Evolutionary conservation across 2,113 vertebrate species (phyloP).

Genomic region (Propithecus coquereli): DNA sequence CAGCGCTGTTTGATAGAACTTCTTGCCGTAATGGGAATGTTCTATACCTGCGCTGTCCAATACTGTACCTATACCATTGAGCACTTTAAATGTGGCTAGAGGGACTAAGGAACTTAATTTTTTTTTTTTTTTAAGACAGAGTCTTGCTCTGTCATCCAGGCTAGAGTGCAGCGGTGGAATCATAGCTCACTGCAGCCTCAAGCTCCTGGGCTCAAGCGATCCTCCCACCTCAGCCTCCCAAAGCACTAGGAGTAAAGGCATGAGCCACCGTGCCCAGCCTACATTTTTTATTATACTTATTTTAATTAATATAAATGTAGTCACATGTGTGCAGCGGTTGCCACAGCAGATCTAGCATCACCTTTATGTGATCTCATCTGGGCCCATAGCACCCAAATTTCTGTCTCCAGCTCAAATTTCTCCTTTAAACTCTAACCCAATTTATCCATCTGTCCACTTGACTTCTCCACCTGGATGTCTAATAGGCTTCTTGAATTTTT

Average conservation of each 20-base stretch:
- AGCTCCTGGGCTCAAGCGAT: too few relatives aligned
- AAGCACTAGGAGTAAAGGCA: background rate
- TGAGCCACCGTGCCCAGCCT: background rate
- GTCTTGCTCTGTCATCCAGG: background rate
- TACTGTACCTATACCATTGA: too few relatives aligned
- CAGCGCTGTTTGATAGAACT: background rate
- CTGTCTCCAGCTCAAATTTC: background rate
- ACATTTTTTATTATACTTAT: background rate
- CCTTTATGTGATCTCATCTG: background rate
- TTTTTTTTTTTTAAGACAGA: background rate
- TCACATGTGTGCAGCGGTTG: background rate
- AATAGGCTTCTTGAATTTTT: background rate
- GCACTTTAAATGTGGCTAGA: background rate
- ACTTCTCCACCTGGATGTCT: background rate
- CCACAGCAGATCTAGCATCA: background rate
- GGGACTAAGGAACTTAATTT: background rate
- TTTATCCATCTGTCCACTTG: background rate
- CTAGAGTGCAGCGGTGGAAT: too few relatives aligned
- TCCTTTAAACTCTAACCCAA: background rate
- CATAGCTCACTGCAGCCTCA: too few relatives aligned
- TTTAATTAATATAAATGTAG: background rate
- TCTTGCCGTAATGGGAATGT: background rate
- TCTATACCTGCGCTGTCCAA: background rate
- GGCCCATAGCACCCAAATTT: background rate
- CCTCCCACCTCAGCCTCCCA: background rate